Base-by-base conservation (phyloP, 1,140 invertebrate species). In the Drosophila kepulauana region DNA sequence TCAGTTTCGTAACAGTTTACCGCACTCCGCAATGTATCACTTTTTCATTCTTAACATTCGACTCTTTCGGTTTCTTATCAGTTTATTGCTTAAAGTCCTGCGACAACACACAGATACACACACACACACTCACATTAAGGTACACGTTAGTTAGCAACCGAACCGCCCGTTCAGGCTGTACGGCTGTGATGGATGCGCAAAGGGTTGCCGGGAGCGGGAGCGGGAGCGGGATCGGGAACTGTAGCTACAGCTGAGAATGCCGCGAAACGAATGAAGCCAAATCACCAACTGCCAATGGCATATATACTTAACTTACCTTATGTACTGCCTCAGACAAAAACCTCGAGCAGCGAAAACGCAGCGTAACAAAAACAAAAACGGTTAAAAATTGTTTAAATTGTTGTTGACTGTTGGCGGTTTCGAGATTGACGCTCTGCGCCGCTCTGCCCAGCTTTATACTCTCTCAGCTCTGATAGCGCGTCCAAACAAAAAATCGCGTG, bases 211-310 rank as follows among this genome's bases (percentile, higher is more conserved):
- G 71, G n/a, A 68, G 62, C 16, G 16, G 16, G n/a, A 68, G 62
- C 16, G 16, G 16, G 16, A 16, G 16, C 52, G 56, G 51, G 56
- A 54, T 67, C 48, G 56, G 77, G 74, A 56, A 66, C 79, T 64
- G 75, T 49, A 67, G 64, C 64, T 57, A 38, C 68, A 79, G 75
- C 75, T 84, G 85, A 88, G 85, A 89, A 89, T 78, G 81, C 71
- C 86, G 85, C 86, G 81, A 66, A 78, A 69, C 79, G 86, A 89
- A 89, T 89, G 86, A 85, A 89, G 79, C 85, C 78, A 79, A 89
- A 85, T 74, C 81, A 75, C 68, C 71, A 66, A 74, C 81, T 75
- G 81, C 75, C 85, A 81, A 85, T 89, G 78, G 85, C 81, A 85
- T 89, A 89, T 89, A 89, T 85, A 66, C 68, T 67, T 77, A 67